phyloP scores from a whole-genome alignment of 64 coral and sea anemone species.

The Porites australiensis region DNA sequence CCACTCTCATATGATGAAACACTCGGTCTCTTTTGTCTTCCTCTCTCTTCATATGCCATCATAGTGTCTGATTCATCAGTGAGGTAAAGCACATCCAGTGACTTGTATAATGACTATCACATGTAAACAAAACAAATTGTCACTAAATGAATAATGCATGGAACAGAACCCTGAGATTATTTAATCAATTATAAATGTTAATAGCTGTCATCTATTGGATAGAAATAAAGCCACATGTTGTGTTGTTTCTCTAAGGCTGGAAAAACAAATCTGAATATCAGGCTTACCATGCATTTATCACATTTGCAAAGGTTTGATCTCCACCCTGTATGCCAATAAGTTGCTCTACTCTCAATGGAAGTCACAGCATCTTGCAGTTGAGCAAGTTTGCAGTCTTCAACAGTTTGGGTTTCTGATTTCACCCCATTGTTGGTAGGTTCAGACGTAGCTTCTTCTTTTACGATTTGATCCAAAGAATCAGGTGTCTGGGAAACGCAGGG shows the following conservation, averaged over 20 bases:
- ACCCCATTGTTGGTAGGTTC: not conserved
- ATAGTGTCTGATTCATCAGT: conserved; percentile 87
- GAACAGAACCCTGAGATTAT: no score
- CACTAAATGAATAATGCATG: not conserved
- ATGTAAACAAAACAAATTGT: not conserved
- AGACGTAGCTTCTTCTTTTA: not conserved
- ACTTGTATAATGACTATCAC: conserved; percentile 73
- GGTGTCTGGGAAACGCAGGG: not conserved
- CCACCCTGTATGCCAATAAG: conserved; percentile 93
- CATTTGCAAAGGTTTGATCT: conserved; percentile 88
- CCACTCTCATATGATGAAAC: conserved; percentile 90
- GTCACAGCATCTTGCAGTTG: conserved; percentile 66
- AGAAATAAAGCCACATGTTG: no score
- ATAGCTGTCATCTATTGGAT: no score
- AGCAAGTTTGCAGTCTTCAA: conserved; percentile 68
- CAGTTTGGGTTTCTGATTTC: conserved; percentile 4
- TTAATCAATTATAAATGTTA: no score
- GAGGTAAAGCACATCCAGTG: conserved; percentile 76
- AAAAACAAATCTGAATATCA: not conserved
- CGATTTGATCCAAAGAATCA: not conserved
- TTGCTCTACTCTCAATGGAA: conserved; percentile 36
- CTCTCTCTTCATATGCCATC: conserved; percentile 86
- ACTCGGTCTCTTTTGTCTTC: conserved; percentile 49
- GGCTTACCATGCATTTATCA: conserved; percentile 74
- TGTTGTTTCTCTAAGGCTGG: no score